Conservation (phyloP, 2,888 invertebrate genomes). For the Eilema griseolum region DNA sequence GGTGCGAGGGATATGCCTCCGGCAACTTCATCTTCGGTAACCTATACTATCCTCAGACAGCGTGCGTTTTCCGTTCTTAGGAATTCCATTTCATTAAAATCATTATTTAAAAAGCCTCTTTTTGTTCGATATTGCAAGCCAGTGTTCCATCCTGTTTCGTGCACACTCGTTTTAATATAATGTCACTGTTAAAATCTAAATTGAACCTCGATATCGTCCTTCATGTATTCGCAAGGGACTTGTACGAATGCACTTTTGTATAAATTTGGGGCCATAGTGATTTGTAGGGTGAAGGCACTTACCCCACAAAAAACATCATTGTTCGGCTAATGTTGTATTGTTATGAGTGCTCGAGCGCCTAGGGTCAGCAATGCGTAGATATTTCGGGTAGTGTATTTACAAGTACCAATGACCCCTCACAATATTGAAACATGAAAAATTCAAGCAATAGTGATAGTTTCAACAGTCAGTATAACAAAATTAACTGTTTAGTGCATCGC, state of each 20-base stretch:
- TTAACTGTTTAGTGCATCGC: neutral
- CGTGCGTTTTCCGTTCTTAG: too few relatives aligned
- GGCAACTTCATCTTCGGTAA: too few relatives aligned
- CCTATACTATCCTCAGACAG: too few relatives aligned
- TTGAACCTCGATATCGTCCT: neutral
- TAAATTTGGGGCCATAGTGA: neutral
- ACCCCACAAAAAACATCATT: neutral
- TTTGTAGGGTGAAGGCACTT: neutral
- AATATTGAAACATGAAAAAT: neutral
- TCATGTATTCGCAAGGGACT: conserved; percentile 1
- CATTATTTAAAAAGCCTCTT: neutral
- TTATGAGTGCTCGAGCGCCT: neutral
- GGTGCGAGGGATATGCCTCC: too few relatives aligned
- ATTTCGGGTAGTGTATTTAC: neutral
- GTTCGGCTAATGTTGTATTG: neutral
- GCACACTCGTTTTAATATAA: neutral
- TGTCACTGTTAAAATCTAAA: neutral
- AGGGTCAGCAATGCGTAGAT: neutral
- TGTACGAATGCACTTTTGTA: neutral
- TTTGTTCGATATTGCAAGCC: neutral
- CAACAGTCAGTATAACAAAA: neutral
- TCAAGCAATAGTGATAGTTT: neutral
- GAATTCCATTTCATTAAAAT: neutral
- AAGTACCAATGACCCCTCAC: neutral
- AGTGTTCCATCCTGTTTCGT: neutral